Percentiles rank a stretch among this genome's conserved stretches.
phyloP scores from a whole-genome alignment of 1,140 invertebrate genomes.

The Steinernema feltiae region DNA sequence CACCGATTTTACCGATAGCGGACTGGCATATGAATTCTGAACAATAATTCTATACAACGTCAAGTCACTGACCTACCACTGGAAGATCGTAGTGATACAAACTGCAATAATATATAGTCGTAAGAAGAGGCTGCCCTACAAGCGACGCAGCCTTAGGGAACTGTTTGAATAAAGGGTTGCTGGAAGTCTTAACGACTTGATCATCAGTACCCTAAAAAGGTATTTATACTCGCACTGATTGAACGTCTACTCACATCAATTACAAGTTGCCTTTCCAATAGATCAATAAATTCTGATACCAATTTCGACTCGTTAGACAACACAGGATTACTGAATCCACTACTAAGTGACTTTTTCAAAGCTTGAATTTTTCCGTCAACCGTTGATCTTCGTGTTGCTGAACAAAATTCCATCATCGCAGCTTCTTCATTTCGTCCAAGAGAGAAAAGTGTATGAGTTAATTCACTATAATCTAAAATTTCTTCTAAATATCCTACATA shows the following conservation, averaged over 20 bases:
- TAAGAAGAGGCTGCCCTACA: not conserved
- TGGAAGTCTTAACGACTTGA: not conserved
- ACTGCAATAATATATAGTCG: not conserved
- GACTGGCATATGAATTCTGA: slow-evolving; percentile 4
- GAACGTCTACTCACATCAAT: not conserved
- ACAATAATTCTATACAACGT: not conserved
- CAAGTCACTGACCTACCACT: not conserved
- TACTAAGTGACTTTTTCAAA: not conserved
- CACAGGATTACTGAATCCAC: not conserved
- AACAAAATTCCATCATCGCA: slow-evolving; percentile 1
- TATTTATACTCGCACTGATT: not conserved
- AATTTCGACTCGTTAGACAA: not conserved
- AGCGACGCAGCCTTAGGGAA: not conserved
- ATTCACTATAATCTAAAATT: not conserved
- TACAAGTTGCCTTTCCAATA: not conserved
- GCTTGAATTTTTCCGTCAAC: not conserved
- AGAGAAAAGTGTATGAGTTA: not conserved
- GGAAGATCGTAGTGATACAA: slow-evolving; percentile 5
- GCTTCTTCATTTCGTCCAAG: slow-evolving; percentile 7
- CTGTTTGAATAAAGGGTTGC: not conserved
- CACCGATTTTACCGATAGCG: not conserved
- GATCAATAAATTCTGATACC: not conserved
- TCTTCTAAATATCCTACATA: not conserved
- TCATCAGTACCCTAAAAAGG: not conserved
- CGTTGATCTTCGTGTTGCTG: not conserved